Evolutionary conservation across 1,140 invertebrate genomes (phyloP).

Genomic region (Dendrolimus kikuchii): DNA sequence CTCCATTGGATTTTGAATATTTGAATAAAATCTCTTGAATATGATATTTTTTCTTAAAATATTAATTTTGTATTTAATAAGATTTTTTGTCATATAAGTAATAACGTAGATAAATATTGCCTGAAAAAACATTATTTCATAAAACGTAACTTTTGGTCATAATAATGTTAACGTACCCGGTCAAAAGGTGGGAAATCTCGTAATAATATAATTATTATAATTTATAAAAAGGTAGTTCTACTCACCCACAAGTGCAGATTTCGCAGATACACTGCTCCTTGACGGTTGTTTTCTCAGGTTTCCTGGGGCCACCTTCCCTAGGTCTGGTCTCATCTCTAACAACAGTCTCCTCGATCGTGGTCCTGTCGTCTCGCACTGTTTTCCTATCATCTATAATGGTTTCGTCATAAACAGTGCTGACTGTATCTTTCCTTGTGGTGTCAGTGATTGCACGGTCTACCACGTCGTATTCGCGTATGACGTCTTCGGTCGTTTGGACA

Average conservation of each 20-base stretch:
- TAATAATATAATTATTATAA: no score
- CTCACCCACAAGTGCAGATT: conserved; percentile 93
- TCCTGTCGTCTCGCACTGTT: conserved; percentile 61
- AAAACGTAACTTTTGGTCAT: no score
- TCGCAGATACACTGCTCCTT: conserved; percentile 92
- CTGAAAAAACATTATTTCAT: no score
- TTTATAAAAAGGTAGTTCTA: conserved; percentile 23
- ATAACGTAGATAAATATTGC: no score
- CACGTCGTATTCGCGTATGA: conserved; percentile 62
- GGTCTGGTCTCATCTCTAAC: conserved; percentile 48
- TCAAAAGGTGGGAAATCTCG: conserved; percentile 2
- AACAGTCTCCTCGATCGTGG: conserved; percentile 42
- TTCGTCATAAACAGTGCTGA: conserved; percentile 64
- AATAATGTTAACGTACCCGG: background rate
- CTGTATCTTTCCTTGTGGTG: conserved; percentile 48
- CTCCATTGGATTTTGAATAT: no score
- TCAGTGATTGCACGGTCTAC: conserved; percentile 64
- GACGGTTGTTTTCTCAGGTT: conserved; percentile 54
- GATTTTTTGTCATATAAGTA: no score
- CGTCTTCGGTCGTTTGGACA: conserved; percentile 64
- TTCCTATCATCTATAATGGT: conserved; percentile 58
- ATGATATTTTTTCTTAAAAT: no score
- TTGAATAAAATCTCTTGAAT: no score
- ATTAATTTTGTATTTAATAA: no score
- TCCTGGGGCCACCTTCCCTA: conserved; percentile 57